A percentile compares a stretch with the other conserved stretches of the same genome.
These are phyloP conservation scores for Glossophaga mutica DNA, from an alignment of 2,797 vertebrate genomes.

Conservation along the genomic window DNA sequence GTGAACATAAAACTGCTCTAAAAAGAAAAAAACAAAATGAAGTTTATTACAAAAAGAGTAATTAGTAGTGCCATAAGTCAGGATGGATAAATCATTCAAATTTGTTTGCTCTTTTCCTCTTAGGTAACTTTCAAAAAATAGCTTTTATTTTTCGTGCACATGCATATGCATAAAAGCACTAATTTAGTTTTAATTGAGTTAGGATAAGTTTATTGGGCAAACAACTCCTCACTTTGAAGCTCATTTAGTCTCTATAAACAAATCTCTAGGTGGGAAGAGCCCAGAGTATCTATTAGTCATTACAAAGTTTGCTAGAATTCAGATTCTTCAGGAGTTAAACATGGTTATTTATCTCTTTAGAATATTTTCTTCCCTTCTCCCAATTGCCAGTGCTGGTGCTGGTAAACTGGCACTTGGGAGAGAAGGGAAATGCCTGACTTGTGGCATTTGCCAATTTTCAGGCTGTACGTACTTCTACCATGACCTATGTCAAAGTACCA, in stretches of 20 bases:
- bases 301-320: neutral
- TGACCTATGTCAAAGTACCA: neutral
- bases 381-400: neutral
- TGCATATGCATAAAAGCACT: neutral
- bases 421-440: neutral
- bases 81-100: neutral
- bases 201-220: neutral
- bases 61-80: neutral
- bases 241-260: neutral
- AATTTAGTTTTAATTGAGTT: conserved; percentile 16
- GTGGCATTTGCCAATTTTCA: neutral
- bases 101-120: neutral
- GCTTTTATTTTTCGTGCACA: neutral
- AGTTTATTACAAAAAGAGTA: neutral
- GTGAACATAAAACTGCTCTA: neutral
- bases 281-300: neutral
- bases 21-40: neutral
- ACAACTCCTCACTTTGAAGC: neutral
- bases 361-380: neutral
- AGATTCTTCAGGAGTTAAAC: neutral
- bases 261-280: neutral
- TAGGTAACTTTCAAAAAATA: neutral
- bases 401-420: neutral
- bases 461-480: neutral
- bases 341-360: neutral